These are phyloP conservation scores for Odontomachus brunneus DNA, from an alignment of 1,140 invertebrate species.

Conservation along the genomic window DNA sequence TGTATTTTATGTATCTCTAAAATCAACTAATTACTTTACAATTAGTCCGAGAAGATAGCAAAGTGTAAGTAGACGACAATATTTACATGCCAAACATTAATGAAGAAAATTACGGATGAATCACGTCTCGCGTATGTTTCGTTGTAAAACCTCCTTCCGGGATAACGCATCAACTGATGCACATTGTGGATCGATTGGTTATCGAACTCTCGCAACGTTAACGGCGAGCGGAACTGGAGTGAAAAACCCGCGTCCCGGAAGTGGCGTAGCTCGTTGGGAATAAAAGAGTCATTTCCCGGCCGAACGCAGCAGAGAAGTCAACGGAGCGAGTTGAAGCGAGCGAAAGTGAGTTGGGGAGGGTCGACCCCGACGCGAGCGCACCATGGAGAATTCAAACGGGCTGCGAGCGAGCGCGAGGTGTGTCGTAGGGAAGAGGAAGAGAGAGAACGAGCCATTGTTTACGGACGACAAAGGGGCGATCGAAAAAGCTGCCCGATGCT, in stretches of 20 bases:
- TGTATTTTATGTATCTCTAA: no score
- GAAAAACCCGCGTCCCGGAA: neutral
- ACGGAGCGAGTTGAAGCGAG: constrained; percentile 16
- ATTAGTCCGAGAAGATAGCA: no score
- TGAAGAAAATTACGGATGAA: no score
- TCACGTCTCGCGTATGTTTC: no score
- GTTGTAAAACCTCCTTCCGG: no score
- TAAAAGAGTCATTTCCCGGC: constrained; percentile 24
- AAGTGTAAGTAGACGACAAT: no score
- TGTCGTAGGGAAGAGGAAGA: constrained; percentile 18
- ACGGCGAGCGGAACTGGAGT: neutral
- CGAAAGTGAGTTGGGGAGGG: neutral
- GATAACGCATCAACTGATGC: no score
- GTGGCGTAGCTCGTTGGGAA: neutral
- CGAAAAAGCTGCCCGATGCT: constrained; percentile 1
- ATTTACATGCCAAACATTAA: no score
- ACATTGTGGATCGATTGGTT: no score
- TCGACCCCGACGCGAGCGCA: neutral
- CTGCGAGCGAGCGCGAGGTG: constrained; percentile 48
- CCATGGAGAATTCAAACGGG: constrained; percentile 38
- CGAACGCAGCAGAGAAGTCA: neutral
- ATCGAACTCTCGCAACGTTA: no score
- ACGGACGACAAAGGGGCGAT: constrained; percentile 43
- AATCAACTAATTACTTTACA: no score
- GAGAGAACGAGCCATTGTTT: constrained; percentile 39